phyloP scores from a whole-genome alignment of 2,888 invertebrate species.

The Platynereis dumerilii region DNA sequence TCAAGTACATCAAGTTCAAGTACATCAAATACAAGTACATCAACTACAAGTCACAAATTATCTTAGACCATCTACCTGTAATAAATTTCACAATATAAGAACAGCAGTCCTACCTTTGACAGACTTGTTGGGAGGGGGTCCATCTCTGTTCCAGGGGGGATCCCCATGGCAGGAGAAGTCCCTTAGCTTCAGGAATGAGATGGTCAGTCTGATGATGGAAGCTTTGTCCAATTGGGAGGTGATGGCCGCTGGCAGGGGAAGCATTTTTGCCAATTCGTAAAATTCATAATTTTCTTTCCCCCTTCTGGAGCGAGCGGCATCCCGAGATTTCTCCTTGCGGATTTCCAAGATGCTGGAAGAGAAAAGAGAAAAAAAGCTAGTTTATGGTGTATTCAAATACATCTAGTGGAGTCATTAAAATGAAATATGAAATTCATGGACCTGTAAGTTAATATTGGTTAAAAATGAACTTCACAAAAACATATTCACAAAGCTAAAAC shows the following conservation, averaged over 20 bases:
- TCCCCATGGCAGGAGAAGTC: conserved; percentile 96
- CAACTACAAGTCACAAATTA: too few species aligned
- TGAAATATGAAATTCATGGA: too few species aligned
- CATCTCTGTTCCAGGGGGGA: conserved; percentile 82
- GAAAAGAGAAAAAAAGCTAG: not conserved
- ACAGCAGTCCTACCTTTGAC: conserved; percentile 17
- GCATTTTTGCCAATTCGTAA: conserved; percentile 87
- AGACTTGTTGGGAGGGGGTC: conserved; percentile 29
- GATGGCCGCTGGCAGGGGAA: conserved; percentile 92
- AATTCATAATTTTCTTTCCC: conserved; percentile 98
- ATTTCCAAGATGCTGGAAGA: conserved; percentile 59
- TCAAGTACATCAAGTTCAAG: too few species aligned
- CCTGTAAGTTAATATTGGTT: too few species aligned
- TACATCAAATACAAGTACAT: too few species aligned
- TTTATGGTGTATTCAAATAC: too few species aligned
- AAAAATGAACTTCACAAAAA: too few species aligned
- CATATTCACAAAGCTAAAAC: too few species aligned
- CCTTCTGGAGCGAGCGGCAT: conserved; percentile 90
- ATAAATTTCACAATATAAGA: too few species aligned
- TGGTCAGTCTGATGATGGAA: conserved; percentile 92
- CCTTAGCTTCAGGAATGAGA: conserved; percentile 93
- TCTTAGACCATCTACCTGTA: too few species aligned
- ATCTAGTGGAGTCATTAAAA: too few species aligned
- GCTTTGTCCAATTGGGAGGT: conserved; percentile 97
- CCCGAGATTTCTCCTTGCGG: conserved; percentile 93